phyloP scores from a whole-genome alignment of 2,113 vertebrate species.

The Neoarius graeffei region DNA sequence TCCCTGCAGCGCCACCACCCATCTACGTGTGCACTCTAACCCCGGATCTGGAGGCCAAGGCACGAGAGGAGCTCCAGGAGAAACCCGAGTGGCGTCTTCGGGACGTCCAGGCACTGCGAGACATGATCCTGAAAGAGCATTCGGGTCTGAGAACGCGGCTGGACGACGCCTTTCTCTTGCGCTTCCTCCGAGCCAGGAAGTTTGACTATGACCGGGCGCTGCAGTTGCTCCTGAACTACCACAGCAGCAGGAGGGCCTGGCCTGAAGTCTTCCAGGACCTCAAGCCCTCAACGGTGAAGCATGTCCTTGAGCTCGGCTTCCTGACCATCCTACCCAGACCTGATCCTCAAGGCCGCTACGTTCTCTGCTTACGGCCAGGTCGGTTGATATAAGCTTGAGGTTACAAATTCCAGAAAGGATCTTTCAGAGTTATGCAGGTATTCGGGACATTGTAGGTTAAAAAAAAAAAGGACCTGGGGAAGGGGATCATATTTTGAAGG shows the following conservation, averaged over 20 bases:
- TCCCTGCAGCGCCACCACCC: slow-evolving; percentile 72
- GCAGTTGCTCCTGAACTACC: slow-evolving; percentile 94
- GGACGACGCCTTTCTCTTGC: slow-evolving; percentile 90
- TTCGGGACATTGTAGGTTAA: too few relatives aligned
- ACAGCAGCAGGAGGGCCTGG: slow-evolving; percentile 88
- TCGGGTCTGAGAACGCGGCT: slow-evolving; percentile 86
- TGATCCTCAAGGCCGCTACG: slow-evolving; percentile 86
- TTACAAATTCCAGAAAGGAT: not conserved
- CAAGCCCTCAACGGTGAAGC: slow-evolving; percentile 86
- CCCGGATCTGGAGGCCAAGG: slow-evolving; percentile 88
- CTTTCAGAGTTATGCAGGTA: not conserved
- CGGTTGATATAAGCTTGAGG: not conserved
- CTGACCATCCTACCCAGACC: slow-evolving; percentile 88
- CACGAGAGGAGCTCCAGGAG: slow-evolving; percentile 94
- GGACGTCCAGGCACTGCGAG: slow-evolving; percentile 91
- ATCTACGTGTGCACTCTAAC: slow-evolving; percentile 86
- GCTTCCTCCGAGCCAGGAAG: slow-evolving; percentile 95
- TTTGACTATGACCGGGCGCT: slow-evolving; percentile 95
- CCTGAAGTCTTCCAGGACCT: slow-evolving; percentile 92
- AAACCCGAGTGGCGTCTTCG: slow-evolving; percentile 95
- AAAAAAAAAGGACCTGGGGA: too few relatives aligned
- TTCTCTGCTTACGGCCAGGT: slow-evolving; percentile 94
- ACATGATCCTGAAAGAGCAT: slow-evolving; percentile 95
- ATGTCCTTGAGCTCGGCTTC: slow-evolving; percentile 89
- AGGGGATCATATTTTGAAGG: too few relatives aligned